phyloP scores from a whole-genome alignment of 2,797 vertebrate genomes.

The Pelobates cultripes region DNA sequence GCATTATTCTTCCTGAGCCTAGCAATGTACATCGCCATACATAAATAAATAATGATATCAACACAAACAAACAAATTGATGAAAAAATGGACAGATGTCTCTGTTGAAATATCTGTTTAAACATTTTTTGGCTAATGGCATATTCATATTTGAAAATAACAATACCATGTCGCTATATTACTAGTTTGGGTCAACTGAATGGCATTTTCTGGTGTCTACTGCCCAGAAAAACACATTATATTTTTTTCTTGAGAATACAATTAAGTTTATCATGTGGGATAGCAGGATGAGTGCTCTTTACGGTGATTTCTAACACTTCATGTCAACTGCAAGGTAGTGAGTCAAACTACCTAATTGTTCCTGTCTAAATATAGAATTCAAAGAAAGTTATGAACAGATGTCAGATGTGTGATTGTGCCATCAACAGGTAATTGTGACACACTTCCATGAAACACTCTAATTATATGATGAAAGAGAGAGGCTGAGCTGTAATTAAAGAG shows the following conservation, averaged over 20 bases:
- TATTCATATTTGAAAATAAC: too few species aligned
- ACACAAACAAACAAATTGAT: too few species aligned
- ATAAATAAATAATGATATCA: too few species aligned
- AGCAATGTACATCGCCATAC: too few species aligned
- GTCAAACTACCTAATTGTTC: constrained; percentile 33
- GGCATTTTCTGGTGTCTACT: too few species aligned
- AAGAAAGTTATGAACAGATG: constrained; percentile 43
- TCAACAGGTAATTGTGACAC: constrained; percentile 22
- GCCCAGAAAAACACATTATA: too few species aligned
- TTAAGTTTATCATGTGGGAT: not conserved
- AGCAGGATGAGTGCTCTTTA: not conserved
- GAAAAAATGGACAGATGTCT: too few species aligned
- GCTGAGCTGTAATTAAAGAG: not conserved
- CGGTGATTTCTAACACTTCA: constrained; percentile 21
- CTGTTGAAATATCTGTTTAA: not conserved
- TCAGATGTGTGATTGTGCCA: constrained; percentile 22
- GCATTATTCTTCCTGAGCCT: too few species aligned
- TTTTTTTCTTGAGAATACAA: not conserved
- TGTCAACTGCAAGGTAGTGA: constrained; percentile 25
- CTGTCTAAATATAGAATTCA: constrained; percentile 32
- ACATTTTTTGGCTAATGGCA: not conserved
- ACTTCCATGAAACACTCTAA: not conserved
- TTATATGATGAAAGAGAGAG: not conserved
- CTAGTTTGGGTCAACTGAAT: too few species aligned
- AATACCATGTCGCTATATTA: too few species aligned